Base-by-base conservation (phyloP, 1,140 invertebrate species). In the Ceratoteleas bidentatus region DNA sequence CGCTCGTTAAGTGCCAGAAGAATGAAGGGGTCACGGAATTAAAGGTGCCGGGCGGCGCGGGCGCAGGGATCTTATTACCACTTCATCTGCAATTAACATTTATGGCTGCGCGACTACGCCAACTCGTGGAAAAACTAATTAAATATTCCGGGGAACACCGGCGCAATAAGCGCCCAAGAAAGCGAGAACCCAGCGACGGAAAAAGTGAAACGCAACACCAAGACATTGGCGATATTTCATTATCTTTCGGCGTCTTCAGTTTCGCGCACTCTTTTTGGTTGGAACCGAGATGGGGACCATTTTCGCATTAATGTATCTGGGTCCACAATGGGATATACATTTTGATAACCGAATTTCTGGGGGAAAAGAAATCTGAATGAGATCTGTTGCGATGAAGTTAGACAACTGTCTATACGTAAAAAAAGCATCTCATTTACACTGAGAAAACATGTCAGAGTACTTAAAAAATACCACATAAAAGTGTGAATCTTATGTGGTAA, bases 81-180 rank as follows among this genome's bases (percentile, higher is more conserved):
- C 90, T 91, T 91, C 89, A 91, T 91, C 88, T 89, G 89, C 90
- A 91, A 91, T 91, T 91, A 91, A 91, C 90, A 91, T 91, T 91
- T 91, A 91, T 91, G 87, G 87, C 87, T 85, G 84, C 86, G 76
- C 81, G 85, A 84, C 62, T 82, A 79, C 79, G 81, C 78, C 75
- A 73, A 78, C 76, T 80, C 81, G 82, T 88, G 87, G 88, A 91
- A 91, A 91, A 91, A 91, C 90, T 91, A 91, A 91, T 91, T 91
- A 91, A 91, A 91, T 91, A 91, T 91, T 90, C 89, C 66, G 49
- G 57, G 73, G 81, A 72, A 78, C 73, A 70, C 73, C 74, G 83
- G 66, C 78, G 53, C 61, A 65, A 73, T 70, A 74, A 68, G 50
- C 72, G 74, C 64, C 60, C 61, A 85, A 77, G 60, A 84, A 80